phyloP scores from a whole-genome alignment of 2,888 invertebrate genomes.

The Hirudinaria manillensis region DNA sequence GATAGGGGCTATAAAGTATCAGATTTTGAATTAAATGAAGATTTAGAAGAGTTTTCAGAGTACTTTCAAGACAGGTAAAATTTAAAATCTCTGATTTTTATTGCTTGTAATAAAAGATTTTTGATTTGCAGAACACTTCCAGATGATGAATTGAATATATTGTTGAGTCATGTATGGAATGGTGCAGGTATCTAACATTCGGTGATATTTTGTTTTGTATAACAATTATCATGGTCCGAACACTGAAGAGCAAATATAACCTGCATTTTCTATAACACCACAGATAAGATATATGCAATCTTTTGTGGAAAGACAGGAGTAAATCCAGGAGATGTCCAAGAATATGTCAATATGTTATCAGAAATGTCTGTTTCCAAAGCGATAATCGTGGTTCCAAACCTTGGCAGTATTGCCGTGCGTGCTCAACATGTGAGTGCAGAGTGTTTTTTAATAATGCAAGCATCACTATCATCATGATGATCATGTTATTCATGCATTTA shows the following conservation, averaged over 20 bases:
- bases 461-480: background rate
- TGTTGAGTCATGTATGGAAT: background rate
- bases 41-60: constrained; percentile 25
- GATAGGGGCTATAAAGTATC: constrained; percentile 31
- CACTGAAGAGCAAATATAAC: too few relatives aligned
- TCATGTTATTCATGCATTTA: background rate
- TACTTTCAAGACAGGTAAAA: constrained; percentile 2
- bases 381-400: background rate
- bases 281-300: too few relatives aligned
- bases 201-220: too few relatives aligned
- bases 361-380: background rate
- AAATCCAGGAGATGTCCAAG: too few relatives aligned
- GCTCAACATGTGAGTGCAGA: background rate
- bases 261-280: too few relatives aligned
- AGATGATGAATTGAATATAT: background rate
- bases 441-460: background rate
- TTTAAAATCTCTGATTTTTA: background rate
- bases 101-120: background rate
- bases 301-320: too few relatives aligned
- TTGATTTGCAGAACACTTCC: background rate
- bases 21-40: constrained; percentile 19
- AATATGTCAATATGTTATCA: background rate
- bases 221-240: too few relatives aligned
- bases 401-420: background rate
- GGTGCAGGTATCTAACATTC: background rate